Percentiles rank a stretch among this genome's conserved stretches.
These are phyloP conservation scores for Trachymyrmex septentrionalis DNA, from an alignment of 1,140 invertebrate genomes.

Conservation along the genomic window DNA sequence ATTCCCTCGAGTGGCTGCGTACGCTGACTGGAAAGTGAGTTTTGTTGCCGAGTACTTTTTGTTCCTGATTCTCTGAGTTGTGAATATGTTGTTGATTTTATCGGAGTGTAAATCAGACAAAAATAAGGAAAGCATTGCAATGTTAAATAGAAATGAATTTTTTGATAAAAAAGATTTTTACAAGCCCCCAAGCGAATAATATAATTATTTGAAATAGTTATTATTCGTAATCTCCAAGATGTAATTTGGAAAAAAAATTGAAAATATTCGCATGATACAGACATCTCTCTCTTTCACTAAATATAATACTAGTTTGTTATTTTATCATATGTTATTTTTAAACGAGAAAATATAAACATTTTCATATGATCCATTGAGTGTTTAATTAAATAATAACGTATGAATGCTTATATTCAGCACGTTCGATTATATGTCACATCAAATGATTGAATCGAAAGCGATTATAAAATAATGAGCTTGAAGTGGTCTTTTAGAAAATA, in stretches of 20 bases:
- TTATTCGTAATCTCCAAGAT: not conserved
- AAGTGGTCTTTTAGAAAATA: not conserved
- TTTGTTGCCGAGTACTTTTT: slow-evolving; percentile 20
- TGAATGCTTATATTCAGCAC: not conserved
- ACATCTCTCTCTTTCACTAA: not conserved
- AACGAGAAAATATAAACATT: slow-evolving; percentile 10
- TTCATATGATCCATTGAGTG: not conserved
- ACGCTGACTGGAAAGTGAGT: not conserved
- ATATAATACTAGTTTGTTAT: slow-evolving; percentile 2
- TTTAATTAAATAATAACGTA: not conserved
- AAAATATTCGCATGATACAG: not conserved
- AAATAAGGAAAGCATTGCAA: not conserved
- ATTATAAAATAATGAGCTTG: slow-evolving; percentile 31
- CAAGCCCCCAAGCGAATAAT: not conserved
- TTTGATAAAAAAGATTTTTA: not conserved
- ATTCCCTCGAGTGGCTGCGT: not conserved
- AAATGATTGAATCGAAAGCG: slow-evolving; percentile 20
- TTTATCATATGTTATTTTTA: slow-evolving; percentile 19
- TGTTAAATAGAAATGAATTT: not conserved
- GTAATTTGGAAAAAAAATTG: not conserved
- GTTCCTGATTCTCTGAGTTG: not conserved
- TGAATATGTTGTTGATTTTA: slow-evolving; percentile 3
- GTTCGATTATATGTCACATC: slow-evolving; percentile 5
- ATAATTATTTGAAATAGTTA: not conserved
- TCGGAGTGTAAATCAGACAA: not conserved